Evolutionary conservation across 35 echinoderm and acorn worm genomes (phyloP).

Genomic region (Amphiura filiformis): DNA sequence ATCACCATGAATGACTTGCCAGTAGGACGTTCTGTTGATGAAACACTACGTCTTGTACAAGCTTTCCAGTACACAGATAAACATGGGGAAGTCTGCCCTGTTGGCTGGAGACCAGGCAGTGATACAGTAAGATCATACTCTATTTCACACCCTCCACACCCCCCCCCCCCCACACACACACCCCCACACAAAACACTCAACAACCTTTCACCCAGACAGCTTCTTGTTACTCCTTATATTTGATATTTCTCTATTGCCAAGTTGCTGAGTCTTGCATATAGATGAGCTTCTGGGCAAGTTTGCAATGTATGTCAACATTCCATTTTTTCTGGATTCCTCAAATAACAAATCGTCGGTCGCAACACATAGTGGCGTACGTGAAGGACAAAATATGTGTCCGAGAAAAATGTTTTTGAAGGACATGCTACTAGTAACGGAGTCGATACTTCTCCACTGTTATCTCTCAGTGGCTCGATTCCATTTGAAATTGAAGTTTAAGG

Average conservation of each 20-base stretch:
- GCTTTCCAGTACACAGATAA: constrained; percentile 98
- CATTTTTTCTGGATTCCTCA: neutral
- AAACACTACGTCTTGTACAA: constrained; percentile 83
- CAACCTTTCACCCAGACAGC: no score
- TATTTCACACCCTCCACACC: neutral
- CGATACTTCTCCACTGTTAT: no score
- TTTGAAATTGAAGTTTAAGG: no score
- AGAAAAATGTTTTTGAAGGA: no score
- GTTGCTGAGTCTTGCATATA: neutral
- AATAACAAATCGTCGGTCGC: neutral
- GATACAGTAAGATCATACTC: constrained; percentile 64
- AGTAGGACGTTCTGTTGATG: constrained; percentile 92
- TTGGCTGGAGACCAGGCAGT: constrained; percentile 94
- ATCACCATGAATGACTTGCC: constrained; percentile 99
- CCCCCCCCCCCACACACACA: no score
- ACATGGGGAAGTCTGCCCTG: constrained; percentile 96
- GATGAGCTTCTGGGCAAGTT: neutral
- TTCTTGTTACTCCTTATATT: no score
- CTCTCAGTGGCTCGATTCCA: no score
- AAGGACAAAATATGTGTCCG: no score
- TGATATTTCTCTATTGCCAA: no score
- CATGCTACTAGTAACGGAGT: no score
- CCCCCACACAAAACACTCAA: no score
- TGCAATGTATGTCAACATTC: neutral
- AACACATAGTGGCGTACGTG: no score